phyloP scores from a whole-genome alignment of 2,797 vertebrate species.

The Limosa lapponica region DNA sequence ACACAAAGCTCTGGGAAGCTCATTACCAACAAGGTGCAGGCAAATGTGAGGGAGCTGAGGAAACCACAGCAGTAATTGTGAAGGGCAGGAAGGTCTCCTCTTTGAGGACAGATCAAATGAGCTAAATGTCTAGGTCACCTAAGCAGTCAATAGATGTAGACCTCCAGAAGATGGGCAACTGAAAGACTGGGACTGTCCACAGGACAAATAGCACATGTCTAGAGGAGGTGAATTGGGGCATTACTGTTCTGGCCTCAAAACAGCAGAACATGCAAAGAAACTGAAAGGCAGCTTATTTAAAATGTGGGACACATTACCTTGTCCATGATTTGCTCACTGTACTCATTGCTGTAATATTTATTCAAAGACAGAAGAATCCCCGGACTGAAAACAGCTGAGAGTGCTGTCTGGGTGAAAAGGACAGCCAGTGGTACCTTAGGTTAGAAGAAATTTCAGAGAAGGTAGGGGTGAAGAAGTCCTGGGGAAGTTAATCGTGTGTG shows the following conservation, averaged over 20 bases:
- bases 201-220: fast-evolving
- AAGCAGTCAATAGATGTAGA: neutral
- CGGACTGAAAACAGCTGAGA: neutral
- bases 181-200: neutral
- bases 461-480: neutral
- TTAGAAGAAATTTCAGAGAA: neutral
- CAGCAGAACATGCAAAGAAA: neutral
- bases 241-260: neutral
- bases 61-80: neutral
- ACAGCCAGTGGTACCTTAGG: neutral
- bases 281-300: neutral
- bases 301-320: fast-evolving
- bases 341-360: neutral
- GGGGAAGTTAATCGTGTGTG: neutral
- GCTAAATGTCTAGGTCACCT: neutral
- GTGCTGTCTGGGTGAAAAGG: neutral
- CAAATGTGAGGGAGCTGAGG: neutral
- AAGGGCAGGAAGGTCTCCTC: neutral
- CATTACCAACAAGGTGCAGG: neutral
- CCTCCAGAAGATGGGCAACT: neutral
- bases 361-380: neutral
- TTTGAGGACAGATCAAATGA: neutral
- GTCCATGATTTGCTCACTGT: neutral
- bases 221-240: neutral
- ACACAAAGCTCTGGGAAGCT: neutral